These are phyloP conservation scores for Cetoscarus ocellatus DNA, from an alignment of 2,797 vertebrate genomes.

Conservation along the genomic window DNA sequence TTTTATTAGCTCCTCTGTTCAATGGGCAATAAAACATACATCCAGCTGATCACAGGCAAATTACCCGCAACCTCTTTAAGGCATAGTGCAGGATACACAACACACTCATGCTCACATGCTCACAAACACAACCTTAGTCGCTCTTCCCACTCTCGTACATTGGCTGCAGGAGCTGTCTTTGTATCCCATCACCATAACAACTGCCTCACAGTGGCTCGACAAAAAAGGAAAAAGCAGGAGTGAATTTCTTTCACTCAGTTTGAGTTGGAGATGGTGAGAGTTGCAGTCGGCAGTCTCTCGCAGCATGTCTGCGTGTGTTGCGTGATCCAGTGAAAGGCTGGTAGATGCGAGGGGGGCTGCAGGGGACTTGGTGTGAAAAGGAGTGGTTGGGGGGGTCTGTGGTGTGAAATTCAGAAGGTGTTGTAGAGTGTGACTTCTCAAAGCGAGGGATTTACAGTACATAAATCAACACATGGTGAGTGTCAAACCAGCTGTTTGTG, in stretches of 20 bases:
- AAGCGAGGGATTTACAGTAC: conserved; percentile 36
- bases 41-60: conserved; percentile 61
- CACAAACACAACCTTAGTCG: conserved; percentile 59
- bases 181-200: conserved; percentile 89
- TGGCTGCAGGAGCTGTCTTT: conserved; percentile 79
- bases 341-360: conserved; percentile 52
- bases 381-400: conserved; percentile 21
- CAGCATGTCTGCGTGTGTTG: conserved; percentile 41
- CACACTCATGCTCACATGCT: conserved; percentile 35
- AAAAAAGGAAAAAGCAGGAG: conserved; percentile 64
- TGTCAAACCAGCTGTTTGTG: conserved; percentile 38
- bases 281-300: conserved; percentile 53
- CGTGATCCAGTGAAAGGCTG: conserved; percentile 44
- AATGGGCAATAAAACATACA: conserved; percentile 65
- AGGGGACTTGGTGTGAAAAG: conserved; percentile 46
- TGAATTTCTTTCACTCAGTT: conserved; percentile 79
- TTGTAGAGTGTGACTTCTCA: conserved; percentile 49
- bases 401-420: conserved; percentile 57
- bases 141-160: conserved; percentile 73
- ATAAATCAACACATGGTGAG: conserved; percentile 77
- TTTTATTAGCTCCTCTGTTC: conserved; percentile 49
- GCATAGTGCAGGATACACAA: conserved; percentile 47
- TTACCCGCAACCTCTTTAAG: conserved; percentile 44
- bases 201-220: conserved; percentile 72
- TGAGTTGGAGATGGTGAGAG: conserved; percentile 72